Percentiles rank a stretch among this genome's conserved stretches.
phyloP scores from a whole-genome alignment of 2,888 invertebrate genomes.

The Acanthopleura granulata region DNA sequence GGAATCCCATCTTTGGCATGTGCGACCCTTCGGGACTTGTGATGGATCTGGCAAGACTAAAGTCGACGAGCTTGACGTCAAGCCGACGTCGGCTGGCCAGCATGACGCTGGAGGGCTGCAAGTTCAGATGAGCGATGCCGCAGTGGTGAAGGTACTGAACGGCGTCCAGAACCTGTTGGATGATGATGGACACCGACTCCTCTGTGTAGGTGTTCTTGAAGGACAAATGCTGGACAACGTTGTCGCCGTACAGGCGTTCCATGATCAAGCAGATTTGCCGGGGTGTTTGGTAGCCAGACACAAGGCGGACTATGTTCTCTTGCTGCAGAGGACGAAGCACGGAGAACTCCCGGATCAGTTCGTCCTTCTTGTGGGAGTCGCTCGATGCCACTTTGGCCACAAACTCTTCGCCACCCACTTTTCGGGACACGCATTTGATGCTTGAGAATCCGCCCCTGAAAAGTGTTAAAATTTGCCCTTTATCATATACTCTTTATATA shows the following conservation, averaged over 20 bases:
- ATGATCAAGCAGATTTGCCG: constrained; percentile 68
- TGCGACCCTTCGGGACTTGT: constrained; percentile 47
- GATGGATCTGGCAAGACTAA: constrained; percentile 82
- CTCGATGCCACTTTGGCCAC: constrained; percentile 82
- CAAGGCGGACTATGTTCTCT: constrained; percentile 81
- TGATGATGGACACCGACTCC: constrained; percentile 88
- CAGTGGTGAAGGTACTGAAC: constrained; percentile 94
- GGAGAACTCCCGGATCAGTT: constrained; percentile 85
- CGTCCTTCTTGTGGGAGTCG: constrained; percentile 65
- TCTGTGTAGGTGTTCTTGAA: constrained; percentile 90
- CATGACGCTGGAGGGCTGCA: constrained; percentile 96
- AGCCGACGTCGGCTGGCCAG: constrained; percentile 78
- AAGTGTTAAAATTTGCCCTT: constrained; percentile 17
- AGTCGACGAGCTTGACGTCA: constrained; percentile 88
- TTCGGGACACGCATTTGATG: constrained; percentile 69
- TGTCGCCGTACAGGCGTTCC: constrained; percentile 83
- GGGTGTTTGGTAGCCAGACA: constrained; percentile 70
- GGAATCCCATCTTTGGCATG: constrained; percentile 54
- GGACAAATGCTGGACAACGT: constrained; percentile 89
- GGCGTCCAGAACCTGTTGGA: constrained; percentile 77
- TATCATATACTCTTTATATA: too few relatives aligned
- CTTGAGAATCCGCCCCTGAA: constrained; percentile 86
- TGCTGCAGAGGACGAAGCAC: constrained; percentile 82
- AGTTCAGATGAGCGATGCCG: constrained; percentile 73
- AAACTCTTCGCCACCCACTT: constrained; percentile 71